Conservation (phyloP, 2,797 vertebrate genomes). For the Malurus splendens region DNA sequence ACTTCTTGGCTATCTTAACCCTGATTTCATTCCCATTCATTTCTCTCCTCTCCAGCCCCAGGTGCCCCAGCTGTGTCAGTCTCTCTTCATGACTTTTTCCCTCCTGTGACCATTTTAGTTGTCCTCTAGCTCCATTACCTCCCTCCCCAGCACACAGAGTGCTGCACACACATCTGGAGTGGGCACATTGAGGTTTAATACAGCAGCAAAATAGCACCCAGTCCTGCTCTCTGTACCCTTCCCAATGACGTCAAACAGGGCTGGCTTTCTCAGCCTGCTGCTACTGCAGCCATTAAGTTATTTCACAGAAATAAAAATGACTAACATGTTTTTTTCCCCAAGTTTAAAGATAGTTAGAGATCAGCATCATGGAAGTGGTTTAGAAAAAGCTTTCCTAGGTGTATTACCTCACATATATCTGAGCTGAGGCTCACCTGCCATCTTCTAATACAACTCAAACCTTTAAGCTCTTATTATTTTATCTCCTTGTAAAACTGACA, state of each 20-base stretch:
- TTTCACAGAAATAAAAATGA: neutral
- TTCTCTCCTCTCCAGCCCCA: neutral
- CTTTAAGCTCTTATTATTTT: neutral
- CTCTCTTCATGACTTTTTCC: neutral
- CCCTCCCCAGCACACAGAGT: accelerated
- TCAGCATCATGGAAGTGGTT: neutral
- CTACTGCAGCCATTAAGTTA: neutral
- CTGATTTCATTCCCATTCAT: neutral
- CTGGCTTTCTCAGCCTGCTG: neutral
- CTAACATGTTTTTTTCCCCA: neutral
- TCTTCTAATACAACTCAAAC: neutral
- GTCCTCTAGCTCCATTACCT: neutral
- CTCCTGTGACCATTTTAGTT: neutral
- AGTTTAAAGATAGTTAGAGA: neutral
- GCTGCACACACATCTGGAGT: neutral
- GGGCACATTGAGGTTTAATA: neutral
- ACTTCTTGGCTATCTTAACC: neutral
- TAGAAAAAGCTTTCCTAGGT: neutral
- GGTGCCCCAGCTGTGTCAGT: neutral
- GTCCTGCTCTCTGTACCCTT: neutral
- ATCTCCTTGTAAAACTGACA: neutral
- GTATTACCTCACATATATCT: neutral
- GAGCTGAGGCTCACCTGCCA: neutral
- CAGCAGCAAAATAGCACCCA: neutral
- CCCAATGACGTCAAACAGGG: neutral